These are phyloP conservation scores for Habrosyne pyritoides DNA, from an alignment of 2,888 invertebrate species.

Conservation along the genomic window DNA sequence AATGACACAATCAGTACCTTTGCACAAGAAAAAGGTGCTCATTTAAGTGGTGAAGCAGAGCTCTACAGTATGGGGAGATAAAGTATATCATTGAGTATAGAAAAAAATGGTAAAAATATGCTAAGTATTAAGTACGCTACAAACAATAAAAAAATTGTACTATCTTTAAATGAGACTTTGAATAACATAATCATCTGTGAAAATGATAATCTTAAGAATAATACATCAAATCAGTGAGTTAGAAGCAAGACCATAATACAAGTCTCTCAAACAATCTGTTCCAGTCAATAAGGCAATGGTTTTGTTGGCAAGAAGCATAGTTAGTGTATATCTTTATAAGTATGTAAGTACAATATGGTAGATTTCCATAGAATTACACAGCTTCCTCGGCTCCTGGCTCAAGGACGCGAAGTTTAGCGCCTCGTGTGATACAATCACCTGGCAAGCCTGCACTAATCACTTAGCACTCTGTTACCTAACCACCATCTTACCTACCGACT, in stretches of 20 bases:
- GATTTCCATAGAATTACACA: not conserved
- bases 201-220: not conserved
- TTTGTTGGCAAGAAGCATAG: not conserved
- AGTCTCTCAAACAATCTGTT: not conserved
- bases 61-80: too few relatives aligned
- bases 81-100: too few relatives aligned
- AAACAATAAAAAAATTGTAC: too few relatives aligned
- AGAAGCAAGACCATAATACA: not conserved
- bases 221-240: not conserved
- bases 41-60: too few relatives aligned
- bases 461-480: slow-evolving; percentile 30
- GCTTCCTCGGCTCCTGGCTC: slow-evolving; percentile 17
- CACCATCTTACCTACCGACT: slow-evolving; percentile 13
- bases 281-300: not conserved
- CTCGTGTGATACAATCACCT: slow-evolving; percentile 38
- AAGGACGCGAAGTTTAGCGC: slow-evolving; percentile 53
- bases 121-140: too few relatives aligned
- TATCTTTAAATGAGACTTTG: too few relatives aligned
- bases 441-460: slow-evolving; percentile 40
- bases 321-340: too few relatives aligned
- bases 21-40: too few relatives aligned
- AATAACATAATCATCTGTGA: not conserved
- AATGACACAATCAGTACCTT: too few relatives aligned
- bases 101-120: too few relatives aligned
- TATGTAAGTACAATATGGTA: not conserved